These are phyloP conservation scores for Drosophila tropicalis DNA, from an alignment of 1,140 invertebrate species.

Conservation along the genomic window DNA sequence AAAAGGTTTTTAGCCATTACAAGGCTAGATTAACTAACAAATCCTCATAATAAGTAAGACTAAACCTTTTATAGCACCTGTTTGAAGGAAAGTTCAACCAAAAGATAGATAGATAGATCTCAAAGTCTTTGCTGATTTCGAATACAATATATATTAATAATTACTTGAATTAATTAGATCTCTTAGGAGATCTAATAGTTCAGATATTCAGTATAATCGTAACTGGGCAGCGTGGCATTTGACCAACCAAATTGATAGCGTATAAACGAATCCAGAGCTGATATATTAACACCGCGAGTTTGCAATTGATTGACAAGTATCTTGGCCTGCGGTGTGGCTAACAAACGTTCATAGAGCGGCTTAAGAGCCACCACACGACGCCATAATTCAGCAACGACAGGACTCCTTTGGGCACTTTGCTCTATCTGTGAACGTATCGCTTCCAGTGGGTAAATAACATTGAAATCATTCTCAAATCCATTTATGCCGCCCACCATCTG, in stretches of 20 bases:
- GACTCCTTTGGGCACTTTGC: conserved; percentile 45
- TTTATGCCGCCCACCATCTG: conserved; percentile 56
- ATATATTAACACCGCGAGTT: conserved; percentile 53
- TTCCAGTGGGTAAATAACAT: conserved; percentile 52
- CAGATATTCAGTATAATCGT: conserved; percentile 46
- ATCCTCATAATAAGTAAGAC: too few relatives aligned
- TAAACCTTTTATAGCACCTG: too few relatives aligned
- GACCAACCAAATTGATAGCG: conserved; percentile 66
- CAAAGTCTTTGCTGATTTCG: not conserved
- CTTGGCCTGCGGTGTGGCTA: conserved; percentile 33
- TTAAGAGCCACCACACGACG: conserved; percentile 56
- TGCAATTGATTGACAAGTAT: conserved; percentile 38
- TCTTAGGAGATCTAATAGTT: not conserved
- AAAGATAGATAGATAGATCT: not conserved
- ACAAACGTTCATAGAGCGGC: conserved; percentile 66
- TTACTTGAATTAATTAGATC: not conserved
- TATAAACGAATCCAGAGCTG: conserved; percentile 37
- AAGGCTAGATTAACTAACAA: too few relatives aligned
- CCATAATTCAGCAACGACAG: conserved; percentile 62
- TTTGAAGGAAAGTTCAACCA: too few relatives aligned
- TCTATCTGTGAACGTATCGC: conserved; percentile 55
- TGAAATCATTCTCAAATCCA: conserved; percentile 66
- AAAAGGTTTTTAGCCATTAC: too few relatives aligned
- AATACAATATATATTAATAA: not conserved
- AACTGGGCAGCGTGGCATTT: conserved; percentile 37